These are phyloP conservation scores for Embiotoca jacksoni DNA, from an alignment of 2,113 vertebrate genomes.

Conservation along the genomic window DNA sequence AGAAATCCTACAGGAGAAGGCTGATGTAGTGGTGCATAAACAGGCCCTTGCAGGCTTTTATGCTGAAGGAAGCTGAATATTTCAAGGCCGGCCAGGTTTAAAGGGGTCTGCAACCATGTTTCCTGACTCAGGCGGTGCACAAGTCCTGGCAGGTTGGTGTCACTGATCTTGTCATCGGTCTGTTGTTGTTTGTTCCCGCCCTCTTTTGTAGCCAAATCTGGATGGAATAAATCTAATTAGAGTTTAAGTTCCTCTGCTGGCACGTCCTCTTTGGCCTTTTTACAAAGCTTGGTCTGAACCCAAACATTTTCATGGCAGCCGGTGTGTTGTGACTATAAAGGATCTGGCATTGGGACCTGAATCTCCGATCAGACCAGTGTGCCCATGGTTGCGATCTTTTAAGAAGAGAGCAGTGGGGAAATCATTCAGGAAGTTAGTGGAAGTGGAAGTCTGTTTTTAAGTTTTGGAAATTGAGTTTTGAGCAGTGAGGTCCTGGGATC, in stretches of 20 bases:
- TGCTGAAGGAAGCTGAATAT: slow-evolving; percentile 9
- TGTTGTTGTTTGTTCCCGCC: not conserved
- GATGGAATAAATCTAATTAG: not conserved
- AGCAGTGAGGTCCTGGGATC: not conserved
- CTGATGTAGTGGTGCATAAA: slow-evolving; percentile 13
- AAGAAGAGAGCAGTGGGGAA: slow-evolving; percentile 12
- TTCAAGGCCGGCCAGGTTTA: not conserved
- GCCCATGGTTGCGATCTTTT: not conserved
- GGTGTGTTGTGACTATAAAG: not conserved
- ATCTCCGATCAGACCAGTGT: not conserved
- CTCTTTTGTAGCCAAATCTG: not conserved
- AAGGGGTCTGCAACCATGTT: slow-evolving; percentile 7
- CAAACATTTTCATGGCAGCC: not conserved
- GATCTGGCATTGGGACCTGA: not conserved
- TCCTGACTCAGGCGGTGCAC: not conserved
- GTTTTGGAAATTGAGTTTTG: not conserved
- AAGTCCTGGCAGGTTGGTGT: not conserved
- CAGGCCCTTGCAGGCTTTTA: slow-evolving; percentile 6
- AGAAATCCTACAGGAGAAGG: slow-evolving; percentile 7
- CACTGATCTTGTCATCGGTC: slow-evolving; percentile 1
- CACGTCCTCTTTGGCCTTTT: not conserved
- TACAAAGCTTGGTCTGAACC: slow-evolving; percentile 5
- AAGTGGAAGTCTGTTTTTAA: not conserved
- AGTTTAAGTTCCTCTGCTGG: not conserved
- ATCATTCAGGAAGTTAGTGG: not conserved